Base-by-base conservation (phyloP, 92 coral and sea anemone species). In the Phenganax marumi region DNA sequence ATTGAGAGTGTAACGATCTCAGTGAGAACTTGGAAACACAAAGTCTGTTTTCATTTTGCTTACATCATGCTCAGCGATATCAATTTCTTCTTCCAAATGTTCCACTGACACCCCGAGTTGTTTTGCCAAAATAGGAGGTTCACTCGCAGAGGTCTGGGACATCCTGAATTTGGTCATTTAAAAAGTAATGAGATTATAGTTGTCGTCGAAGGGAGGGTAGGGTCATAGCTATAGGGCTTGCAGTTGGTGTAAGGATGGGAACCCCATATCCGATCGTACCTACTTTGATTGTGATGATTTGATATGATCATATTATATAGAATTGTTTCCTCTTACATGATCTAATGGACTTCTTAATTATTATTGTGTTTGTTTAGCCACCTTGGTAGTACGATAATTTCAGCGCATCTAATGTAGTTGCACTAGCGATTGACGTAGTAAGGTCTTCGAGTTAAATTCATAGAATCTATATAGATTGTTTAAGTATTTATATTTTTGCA, bases 91-190 rank as follows among this genome's bases (percentile, higher is more conserved):
- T 19, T 66, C 50, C 72, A 66, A 66, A 66, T 66, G 3, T 18
- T 66, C 72, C 72, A 66, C 43, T 1, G 43, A 12, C 33, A 66
- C 72, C 13, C 10, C 72, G 14, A 66, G 49, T 66, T 66, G 72
- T 43, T 43, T 78, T 19, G 83, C 83, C 83, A 78, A 17, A 46
- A 78, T 78, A 19, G 83, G 72, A n/a, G 83, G 83, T 18, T 78
- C 83, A 49, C 83, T 78, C 8, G 73, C 83, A 43, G 83, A 78
- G 0, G 83, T 78, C 73, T 78, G 72, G 68, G 83, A 78, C 83
- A 78, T 78, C 11, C 17, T 62, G 10, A 5, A 66, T 8, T 49
- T 66, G 33, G 3, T 62, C 33, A 66, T 33, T 33, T 33, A 33
- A 33, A 33, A 5, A 33, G 43, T 33, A 33, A 33, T 33, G 3